Conservation (phyloP, 2,888 invertebrate genomes). For the Ligdia adustata region DNA sequence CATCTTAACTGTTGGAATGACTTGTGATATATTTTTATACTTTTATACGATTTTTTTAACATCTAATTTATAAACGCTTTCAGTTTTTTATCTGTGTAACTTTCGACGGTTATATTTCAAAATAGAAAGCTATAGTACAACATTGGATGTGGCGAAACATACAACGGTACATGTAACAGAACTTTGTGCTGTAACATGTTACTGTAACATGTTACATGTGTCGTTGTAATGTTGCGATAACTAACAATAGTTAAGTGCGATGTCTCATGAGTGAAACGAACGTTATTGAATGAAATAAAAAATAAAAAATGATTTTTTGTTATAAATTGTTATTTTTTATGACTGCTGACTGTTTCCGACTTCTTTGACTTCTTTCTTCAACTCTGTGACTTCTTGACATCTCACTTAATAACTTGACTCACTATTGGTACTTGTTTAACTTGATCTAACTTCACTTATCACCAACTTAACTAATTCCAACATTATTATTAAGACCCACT, state of each 20-base stretch:
- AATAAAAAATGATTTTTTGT: slow-evolving; percentile 64
- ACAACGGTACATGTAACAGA: slow-evolving; percentile 32
- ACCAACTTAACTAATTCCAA: background rate
- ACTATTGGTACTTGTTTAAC: slow-evolving; percentile 44
- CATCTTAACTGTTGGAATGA: slow-evolving; percentile 31
- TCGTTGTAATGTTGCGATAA: slow-evolving; percentile 37
- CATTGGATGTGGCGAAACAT: slow-evolving; percentile 37
- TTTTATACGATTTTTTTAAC: slow-evolving; percentile 45
- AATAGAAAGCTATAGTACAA: slow-evolving; percentile 50
- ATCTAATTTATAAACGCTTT: slow-evolving; percentile 52
- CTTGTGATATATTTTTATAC: slow-evolving; percentile 48
- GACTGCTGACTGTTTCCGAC: slow-evolving; percentile 37
- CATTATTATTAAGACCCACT: background rate
- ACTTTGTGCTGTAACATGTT: slow-evolving; percentile 22
- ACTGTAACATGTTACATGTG: slow-evolving; percentile 35
- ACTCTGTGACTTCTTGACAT: slow-evolving; percentile 72
- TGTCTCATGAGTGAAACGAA: slow-evolving; percentile 65
- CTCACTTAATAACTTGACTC: slow-evolving; percentile 66
- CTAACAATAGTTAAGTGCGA: slow-evolving; percentile 75
- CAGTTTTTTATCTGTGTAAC: slow-evolving; percentile 52
- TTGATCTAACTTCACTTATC: background rate
- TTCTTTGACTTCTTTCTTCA: slow-evolving; percentile 30
- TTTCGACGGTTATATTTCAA: slow-evolving; percentile 48
- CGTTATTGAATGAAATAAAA: slow-evolving; percentile 56
- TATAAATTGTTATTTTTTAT: slow-evolving; percentile 52